Evolutionary conservation across 2,797 vertebrate genomes (phyloP), one percentile per base, ranked within the genome.

Genomic region (Pteropus rufus): DNA sequence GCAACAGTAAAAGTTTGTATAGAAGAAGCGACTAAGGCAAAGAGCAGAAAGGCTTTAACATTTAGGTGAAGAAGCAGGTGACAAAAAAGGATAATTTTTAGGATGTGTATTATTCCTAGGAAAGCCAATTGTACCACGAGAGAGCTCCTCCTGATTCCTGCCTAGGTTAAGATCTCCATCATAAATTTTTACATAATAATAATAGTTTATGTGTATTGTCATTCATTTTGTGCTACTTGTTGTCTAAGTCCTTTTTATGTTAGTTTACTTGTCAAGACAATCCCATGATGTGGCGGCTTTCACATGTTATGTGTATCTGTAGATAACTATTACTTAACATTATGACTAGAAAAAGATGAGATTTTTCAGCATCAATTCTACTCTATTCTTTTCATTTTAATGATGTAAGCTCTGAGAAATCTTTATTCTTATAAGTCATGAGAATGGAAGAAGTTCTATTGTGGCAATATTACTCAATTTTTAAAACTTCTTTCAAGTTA

Each of bases 381-480:
- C 65, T 81, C 31, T 73, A 52, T 60, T 91, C 60, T 73, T 83
- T 70, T 34, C 56, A 52, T 56, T 95, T 95, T 83, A 83, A 70
- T 79, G 7, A 73, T 81, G 16, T 67, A 31, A 62, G 12, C 31
- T 54, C 56, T 87, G 56, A 89, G 56, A 87, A 94, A 95, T 90
- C 31, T 86, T 89, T 72, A 89, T 72, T 93, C 34, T 62, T 49
- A 5, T 70, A 91, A 81, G 39, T 80, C 89, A 92, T 69, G 41
- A 46, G 76, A 95, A 94, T 49, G n/a, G 80, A 86, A 89, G 21
- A 95, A 84, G 31, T 60, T 92, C 89, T 92, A 86, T 60, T 86
- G 26, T 89, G 56, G 49, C n/a, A 92, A 56, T 85, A 85, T 72
- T 86, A 94, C 10, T 79, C 75, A 87, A 56, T 86, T 93, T 95